These are phyloP conservation scores for Apostichopus leukothele DNA, from an alignment of 53 echinoderm and acorn worm species.

Conservation along the genomic window DNA sequence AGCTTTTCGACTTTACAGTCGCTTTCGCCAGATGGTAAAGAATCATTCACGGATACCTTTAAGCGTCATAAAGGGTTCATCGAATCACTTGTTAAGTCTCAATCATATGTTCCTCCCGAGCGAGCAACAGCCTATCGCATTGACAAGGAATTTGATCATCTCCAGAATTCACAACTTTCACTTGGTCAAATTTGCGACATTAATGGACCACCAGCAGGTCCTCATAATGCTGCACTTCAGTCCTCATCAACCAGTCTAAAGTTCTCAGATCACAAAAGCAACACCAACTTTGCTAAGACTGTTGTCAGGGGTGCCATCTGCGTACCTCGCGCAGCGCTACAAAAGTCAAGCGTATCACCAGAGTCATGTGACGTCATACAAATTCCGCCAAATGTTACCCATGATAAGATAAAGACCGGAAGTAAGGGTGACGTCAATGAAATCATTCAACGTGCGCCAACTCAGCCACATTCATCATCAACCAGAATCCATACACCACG, in stretches of 20 bases:
- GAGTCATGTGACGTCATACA: conserved; percentile 4
- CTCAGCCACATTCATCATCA: background rate
- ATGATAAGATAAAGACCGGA: background rate
- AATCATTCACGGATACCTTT: background rate
- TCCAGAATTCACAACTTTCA: too few species aligned
- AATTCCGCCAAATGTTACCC: background rate
- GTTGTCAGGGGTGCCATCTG: too few species aligned
- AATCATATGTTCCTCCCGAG: too few species aligned
- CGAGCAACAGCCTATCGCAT: too few species aligned
- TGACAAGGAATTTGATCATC: too few species aligned
- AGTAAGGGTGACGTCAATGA: background rate
- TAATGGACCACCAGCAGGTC: too few species aligned
- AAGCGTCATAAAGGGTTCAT: background rate
- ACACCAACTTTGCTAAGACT: too few species aligned
- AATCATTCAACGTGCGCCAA: background rate
- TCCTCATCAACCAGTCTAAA: too few species aligned
- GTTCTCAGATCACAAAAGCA: too few species aligned
- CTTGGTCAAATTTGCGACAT: too few species aligned
- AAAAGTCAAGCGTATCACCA: background rate
- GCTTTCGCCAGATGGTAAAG: background rate
- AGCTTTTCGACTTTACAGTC: background rate
- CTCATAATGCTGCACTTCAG: too few species aligned
- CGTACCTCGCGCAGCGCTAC: background rate
- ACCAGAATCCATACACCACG: background rate
- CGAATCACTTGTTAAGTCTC: too few species aligned